A percentile compares a stretch with the other conserved stretches of the same genome.
phyloP scores from a whole-genome alignment of 2,797 vertebrate species.

The Bufotes viridis region DNA sequence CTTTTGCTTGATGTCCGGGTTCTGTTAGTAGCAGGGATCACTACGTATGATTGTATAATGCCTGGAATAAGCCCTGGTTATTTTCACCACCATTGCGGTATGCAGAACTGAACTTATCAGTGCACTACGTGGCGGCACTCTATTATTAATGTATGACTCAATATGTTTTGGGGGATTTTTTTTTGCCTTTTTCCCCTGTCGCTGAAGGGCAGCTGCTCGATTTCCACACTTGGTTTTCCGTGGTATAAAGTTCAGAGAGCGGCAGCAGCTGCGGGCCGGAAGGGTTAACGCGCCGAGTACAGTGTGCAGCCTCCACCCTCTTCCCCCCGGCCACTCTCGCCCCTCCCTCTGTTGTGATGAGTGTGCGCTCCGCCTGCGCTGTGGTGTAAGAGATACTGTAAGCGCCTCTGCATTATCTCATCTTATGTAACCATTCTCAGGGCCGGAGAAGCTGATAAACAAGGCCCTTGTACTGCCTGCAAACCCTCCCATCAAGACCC shows the following conservation, averaged over 20 bases:
- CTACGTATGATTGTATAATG: no score
- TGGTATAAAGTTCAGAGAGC: not conserved
- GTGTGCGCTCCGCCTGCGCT: slow-evolving; percentile 9
- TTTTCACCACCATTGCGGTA: no score
- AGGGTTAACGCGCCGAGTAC: slow-evolving; percentile 26
- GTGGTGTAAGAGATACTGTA: slow-evolving; percentile 46
- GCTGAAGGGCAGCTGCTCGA: not conserved
- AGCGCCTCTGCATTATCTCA: slow-evolving; percentile 41
- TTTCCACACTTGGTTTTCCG: not conserved
- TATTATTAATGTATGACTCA: not conserved
- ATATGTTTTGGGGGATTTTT: no score
- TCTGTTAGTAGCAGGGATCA: no score
- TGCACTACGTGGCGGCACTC: no score
- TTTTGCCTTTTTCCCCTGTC: not conserved
- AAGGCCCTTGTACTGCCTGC: not conserved
- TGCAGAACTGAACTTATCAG: no score
- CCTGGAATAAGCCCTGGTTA: no score
- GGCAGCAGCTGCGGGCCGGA: not conserved
- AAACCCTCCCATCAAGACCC: no score
- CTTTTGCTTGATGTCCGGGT: no score
- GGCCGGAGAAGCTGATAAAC: not conserved
- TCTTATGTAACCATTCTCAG: slow-evolving; percentile 43
- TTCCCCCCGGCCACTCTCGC: not conserved
- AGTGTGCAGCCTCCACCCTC: slow-evolving; percentile 12
- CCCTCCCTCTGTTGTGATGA: not conserved